A percentile compares a stretch with the other conserved stretches of the same genome.
These are phyloP conservation scores for Leucopsar rothschildi DNA, from an alignment of 2,113 vertebrate species.

Conservation along the genomic window DNA sequence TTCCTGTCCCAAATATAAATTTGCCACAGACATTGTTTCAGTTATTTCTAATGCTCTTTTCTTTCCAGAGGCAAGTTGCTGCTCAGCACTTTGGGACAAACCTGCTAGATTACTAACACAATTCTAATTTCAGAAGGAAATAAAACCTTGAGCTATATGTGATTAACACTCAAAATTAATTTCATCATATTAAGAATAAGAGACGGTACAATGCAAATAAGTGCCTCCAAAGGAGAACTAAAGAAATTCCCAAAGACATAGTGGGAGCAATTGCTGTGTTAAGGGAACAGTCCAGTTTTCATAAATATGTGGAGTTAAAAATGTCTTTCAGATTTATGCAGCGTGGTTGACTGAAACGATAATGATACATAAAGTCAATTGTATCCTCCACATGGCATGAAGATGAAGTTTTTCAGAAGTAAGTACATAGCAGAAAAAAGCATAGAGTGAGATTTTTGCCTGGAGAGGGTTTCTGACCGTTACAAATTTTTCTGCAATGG, in stretches of 20 bases:
- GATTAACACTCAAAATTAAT: background rate
- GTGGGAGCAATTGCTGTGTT: background rate
- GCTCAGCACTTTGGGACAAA: background rate
- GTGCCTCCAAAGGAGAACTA: background rate
- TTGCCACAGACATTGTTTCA: rapidly evolving
- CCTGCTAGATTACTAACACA: background rate
- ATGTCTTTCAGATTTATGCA: background rate
- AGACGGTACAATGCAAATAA: background rate
- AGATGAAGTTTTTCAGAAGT: background rate
- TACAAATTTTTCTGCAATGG: background rate
- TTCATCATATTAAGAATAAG: background rate
- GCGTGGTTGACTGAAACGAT: background rate
- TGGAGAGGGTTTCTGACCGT: background rate
- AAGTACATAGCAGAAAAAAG: background rate
- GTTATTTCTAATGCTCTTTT: background rate
- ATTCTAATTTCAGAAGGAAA: background rate
- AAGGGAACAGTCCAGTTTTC: background rate
- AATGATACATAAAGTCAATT: background rate
- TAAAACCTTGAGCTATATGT: background rate
- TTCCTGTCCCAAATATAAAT: background rate
- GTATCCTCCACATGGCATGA: background rate
- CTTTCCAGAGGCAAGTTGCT: background rate
- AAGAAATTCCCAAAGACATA: background rate
- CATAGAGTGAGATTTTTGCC: background rate
- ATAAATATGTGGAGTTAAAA: background rate